These are phyloP conservation scores for Polydrusus cervinus DNA, from an alignment of 2,888 invertebrate species.

Conservation along the genomic window DNA sequence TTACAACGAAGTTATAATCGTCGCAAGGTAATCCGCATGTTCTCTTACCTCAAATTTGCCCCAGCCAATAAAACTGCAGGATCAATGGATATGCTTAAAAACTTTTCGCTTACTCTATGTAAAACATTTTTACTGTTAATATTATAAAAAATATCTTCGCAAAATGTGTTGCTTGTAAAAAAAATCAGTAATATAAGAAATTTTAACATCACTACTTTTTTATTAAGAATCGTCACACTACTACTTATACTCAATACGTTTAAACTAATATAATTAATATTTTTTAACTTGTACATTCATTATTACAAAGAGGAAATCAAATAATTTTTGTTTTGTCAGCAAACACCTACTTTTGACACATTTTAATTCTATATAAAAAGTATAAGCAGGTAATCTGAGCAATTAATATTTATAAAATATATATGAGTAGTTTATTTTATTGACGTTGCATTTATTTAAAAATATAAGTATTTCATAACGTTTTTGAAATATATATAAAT, in stretches of 20 bases:
- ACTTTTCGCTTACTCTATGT: slow-evolving; percentile 80
- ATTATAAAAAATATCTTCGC: slow-evolving; percentile 66
- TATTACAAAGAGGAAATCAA: slow-evolving; percentile 2
- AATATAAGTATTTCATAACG: no score
- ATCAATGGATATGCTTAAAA: slow-evolving; percentile 83
- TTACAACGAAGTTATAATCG: no score
- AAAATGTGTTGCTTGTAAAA: background rate
- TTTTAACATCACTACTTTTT: slow-evolving; percentile 2
- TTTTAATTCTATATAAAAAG: background rate
- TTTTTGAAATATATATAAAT: no score
- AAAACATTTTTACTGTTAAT: slow-evolving; percentile 77
- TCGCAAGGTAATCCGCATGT: no score
- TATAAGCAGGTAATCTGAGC: background rate
- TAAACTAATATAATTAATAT: background rate
- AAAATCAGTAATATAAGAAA: background rate
- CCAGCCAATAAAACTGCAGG: slow-evolving; percentile 77
- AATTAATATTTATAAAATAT: background rate
- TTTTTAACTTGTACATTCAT: background rate
- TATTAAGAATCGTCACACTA: background rate
- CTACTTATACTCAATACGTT: background rate
- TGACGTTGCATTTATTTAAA: no score
- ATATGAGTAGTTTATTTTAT: no score
- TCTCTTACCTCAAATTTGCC: slow-evolving; percentile 70
- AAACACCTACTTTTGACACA: slow-evolving; percentile 23
- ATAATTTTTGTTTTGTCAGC: slow-evolving; percentile 1